A percentile compares a stretch with the other conserved stretches of the same genome.
Conservation (phyloP, 1,140 invertebrate species). For the Leptopilina clavipes region DNA sequence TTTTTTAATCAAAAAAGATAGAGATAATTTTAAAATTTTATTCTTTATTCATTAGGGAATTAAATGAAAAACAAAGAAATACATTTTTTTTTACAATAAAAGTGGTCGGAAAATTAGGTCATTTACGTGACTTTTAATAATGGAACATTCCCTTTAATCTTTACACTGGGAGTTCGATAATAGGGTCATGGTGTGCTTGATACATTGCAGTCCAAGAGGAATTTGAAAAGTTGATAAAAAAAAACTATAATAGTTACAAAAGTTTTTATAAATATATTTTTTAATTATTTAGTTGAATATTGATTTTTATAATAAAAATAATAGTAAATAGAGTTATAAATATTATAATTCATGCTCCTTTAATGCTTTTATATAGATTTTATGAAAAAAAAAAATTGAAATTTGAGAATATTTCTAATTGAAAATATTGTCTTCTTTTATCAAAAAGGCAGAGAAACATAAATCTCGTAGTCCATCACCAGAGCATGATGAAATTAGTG, state of each 20-base stretch:
- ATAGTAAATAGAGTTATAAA: no score
- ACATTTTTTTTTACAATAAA: background rate
- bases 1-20: no score
- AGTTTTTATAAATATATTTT: background rate
- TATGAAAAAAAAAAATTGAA: no score
- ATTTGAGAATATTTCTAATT: slow-evolving; percentile 25
- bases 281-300: no score
- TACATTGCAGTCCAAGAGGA: background rate
- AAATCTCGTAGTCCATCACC: slow-evolving; percentile 80
- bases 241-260: no score
- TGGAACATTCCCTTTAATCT: slow-evolving; percentile 25
- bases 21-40: background rate
- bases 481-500: slow-evolving; percentile 73
- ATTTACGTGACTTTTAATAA: slow-evolving; percentile 17
- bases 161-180: background rate
- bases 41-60: background rate
- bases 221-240: background rate
- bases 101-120: slow-evolving; percentile 7
- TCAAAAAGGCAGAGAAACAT: slow-evolving; percentile 75
- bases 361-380: no score
- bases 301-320: no score
- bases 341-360: no score
- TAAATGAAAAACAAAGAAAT: background rate
- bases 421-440: background rate
- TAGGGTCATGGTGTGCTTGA: slow-evolving; percentile 3